Evolutionary conservation across 2,888 invertebrate genomes (phyloP), one percentile per base, ranked within the genome.

Genomic region (Formica aserva): DNA sequence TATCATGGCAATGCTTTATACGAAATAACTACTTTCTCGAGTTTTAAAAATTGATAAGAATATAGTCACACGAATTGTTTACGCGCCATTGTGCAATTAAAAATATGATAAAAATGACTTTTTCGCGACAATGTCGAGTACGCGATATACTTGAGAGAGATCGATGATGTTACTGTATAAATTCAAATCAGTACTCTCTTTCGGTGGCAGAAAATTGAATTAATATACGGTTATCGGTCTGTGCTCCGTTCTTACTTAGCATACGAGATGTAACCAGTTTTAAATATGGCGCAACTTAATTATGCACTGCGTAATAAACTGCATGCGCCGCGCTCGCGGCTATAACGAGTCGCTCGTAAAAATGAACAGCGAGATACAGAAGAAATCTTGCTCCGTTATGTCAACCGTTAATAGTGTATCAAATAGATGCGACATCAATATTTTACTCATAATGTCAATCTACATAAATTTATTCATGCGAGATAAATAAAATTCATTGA

Each of bases 261-360:
- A 75, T 75, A 82, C 81, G 63, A 65, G 63, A 76, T 65, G 52
- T 41, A 65, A 55, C 81, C 63, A 55, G 38, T 76, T 82, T 60
- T 65, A 76, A 77, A 78, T 77, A 76, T 55, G 57, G 66, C 82
- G 55, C 65, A 52, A 66, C 82, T 82, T 65, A 65, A 65, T 82
- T 77, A 76, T 66, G 45, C 77, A 45, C 76, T n/a, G 77, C 15
- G 69, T 69, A 78, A 69, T 78, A 78, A 78, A 69, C 57, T 78
- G 78, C 78, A 69, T 32, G 57, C 71, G 69, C 32, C 22, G 67
- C 57, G 57, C 77, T 41, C 77, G 67, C 67, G 69, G 57, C 71
- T 69, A 69, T 69, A 60, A 78, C 78, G 22, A 60, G 78, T 22
- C 18, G 69, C 78, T 60, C 69, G 41, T 78, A 78, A 78, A 78